Base-by-base conservation (phyloP, 2,797 vertebrate genomes). In the Monodelphis domestica region DNA sequence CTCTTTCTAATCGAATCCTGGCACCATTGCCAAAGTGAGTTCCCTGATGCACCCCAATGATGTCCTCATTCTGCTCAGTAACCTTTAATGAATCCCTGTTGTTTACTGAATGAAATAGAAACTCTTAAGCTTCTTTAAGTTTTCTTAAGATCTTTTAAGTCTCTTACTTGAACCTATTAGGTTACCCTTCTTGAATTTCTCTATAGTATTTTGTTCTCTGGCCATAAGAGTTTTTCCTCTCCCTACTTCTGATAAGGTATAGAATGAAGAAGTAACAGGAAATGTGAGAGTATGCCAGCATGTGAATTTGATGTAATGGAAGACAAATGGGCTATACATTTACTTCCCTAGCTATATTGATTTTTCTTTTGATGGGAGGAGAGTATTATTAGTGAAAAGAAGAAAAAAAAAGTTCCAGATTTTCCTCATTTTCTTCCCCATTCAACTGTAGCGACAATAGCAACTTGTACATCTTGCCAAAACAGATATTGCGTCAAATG, bases 281-380 rank as follows among this genome's bases (percentile, higher is more conserved):
- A 51, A n/a, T 5, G 54, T 56, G 63, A 28, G 2, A 9, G 3
- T 2, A 38, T 52, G 30, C n/a, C 52, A 88, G n/a, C 53, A 84
- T 26, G 7, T 57, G 14, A 9, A 50, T 78, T 78, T 59, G 52
- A 29, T 78, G 12, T 2, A 54, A 12, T 88, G 33, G 30, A 45
- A 1, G 9, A 5, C 56, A 57, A 5, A 0, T 52, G 17, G 24
- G 56, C n/a, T 54, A 70, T n/a, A 56, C 55, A 91, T 91, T 89
- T 91, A 24, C n/a, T 57, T 78, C 91, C 88, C 84, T 90, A 88
- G 51, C 89, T 70, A 14, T 88, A 90, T 87, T 54, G 84, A 45
- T 55, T 63, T 26, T 50, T 90, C 70, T 57, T 11, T 17, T 52
- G 53, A 45, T 1, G 12, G 11, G 5, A 29, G 56, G 29, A 6